Evolutionary conservation across 1,140 invertebrate species (phyloP).

Genomic region (Laupala kohalensis): DNA sequence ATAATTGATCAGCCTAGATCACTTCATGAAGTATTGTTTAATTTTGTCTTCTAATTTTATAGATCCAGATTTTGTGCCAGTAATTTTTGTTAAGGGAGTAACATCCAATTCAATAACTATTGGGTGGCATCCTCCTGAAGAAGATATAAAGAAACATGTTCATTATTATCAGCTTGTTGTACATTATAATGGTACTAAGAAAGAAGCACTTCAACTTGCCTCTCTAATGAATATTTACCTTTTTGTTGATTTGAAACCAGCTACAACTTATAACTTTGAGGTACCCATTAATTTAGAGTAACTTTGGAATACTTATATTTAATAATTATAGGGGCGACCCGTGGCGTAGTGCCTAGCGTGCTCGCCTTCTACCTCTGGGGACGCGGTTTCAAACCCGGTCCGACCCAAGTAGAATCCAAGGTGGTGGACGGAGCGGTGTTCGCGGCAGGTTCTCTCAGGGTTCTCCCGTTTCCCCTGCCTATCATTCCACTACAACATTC

Average conservation of each 20-base stretch:
- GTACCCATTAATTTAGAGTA: slow-evolving; percentile 28
- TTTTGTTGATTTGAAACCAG: slow-evolving; percentile 59
- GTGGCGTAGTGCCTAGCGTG: too few species aligned
- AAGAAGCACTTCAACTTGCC: slow-evolving; percentile 45
- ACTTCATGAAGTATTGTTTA: not conserved
- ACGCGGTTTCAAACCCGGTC: too few species aligned
- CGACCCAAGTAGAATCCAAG: too few species aligned
- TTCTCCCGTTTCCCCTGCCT: too few species aligned
- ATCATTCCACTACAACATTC: too few species aligned
- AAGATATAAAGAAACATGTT: slow-evolving; percentile 50
- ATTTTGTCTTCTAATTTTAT: slow-evolving; percentile 14
- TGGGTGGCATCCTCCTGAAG: slow-evolving; percentile 53
- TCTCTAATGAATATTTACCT: slow-evolving; percentile 50
- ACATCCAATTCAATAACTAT: slow-evolving; percentile 65
- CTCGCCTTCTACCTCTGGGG: too few species aligned
- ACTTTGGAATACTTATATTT: slow-evolving; percentile 2
- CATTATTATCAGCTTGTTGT: slow-evolving; percentile 62
- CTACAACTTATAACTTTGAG: slow-evolving; percentile 63
- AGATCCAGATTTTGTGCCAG: slow-evolving; percentile 66
- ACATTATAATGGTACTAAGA: slow-evolving; percentile 38
- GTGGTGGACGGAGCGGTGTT: too few species aligned
- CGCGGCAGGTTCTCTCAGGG: too few species aligned
- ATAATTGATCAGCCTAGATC: not conserved
- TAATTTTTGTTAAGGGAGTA: slow-evolving; percentile 60
- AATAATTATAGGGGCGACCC: not conserved